phyloP scores from a whole-genome alignment of 1,140 invertebrate genomes.

The Lepidotrigona ventralis region DNA sequence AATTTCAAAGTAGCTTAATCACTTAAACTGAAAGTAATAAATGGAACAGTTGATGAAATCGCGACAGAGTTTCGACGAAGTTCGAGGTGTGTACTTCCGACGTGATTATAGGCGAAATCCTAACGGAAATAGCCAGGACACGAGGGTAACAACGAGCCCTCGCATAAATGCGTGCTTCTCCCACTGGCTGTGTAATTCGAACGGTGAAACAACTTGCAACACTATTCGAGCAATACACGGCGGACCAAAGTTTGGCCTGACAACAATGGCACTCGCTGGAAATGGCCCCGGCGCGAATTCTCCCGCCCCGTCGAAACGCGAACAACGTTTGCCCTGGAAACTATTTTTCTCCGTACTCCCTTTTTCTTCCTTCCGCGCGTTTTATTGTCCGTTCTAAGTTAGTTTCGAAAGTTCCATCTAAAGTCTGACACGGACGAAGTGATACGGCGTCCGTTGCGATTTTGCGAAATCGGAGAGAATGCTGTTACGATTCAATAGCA shows the following conservation, averaged over 20 bases:
- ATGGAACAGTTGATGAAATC: neutral
- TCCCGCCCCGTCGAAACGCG: neutral
- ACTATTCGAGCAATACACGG: slow-evolving; percentile 30
- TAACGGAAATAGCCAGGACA: neutral
- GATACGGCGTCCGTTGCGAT: neutral
- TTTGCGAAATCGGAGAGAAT: neutral
- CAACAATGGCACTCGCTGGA: slow-evolving; percentile 4
- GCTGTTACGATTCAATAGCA: neutral
- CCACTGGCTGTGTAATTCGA: slow-evolving; percentile 39
- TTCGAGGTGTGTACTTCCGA: neutral
- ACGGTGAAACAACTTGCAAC: slow-evolving; percentile 35
- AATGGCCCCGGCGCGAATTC: slow-evolving; percentile 2
- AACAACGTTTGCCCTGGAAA: neutral
- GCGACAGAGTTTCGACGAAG: too few relatives aligned
- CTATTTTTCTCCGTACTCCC: neutral
- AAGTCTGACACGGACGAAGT: neutral
- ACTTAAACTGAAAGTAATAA: neutral
- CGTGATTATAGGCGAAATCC: neutral
- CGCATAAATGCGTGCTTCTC: neutral
- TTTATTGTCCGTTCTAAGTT: neutral
- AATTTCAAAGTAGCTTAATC: too few relatives aligned
- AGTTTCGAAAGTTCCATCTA: neutral
- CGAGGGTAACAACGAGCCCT: neutral
- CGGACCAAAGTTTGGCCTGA: slow-evolving; percentile 29
- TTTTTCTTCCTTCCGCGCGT: neutral